Conservation (phyloP, 1,140 invertebrate genomes). For the Zaprionus davidi region DNA sequence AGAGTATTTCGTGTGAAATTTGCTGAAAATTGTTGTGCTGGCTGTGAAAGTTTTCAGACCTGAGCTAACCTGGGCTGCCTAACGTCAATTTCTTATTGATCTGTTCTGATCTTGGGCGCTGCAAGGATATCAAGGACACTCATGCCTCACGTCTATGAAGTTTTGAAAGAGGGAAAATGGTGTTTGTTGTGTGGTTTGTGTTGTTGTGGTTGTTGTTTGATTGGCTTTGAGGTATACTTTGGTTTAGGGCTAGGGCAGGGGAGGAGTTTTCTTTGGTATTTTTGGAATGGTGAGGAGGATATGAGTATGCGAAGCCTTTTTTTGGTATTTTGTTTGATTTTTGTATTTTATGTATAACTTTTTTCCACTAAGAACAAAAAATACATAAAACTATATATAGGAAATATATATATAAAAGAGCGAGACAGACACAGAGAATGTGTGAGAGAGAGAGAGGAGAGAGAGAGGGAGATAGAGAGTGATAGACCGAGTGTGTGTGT, state of each 20-base stretch:
- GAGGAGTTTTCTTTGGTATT: slow-evolving; percentile 44
- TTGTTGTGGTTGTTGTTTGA: slow-evolving; percentile 15
- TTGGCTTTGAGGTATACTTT: slow-evolving; percentile 17
- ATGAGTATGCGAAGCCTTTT: slow-evolving; percentile 80
- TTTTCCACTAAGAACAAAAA: slow-evolving; percentile 63
- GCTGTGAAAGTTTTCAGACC: slow-evolving; percentile 35
- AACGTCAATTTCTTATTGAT: slow-evolving; percentile 26
- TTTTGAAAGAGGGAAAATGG: slow-evolving; percentile 39
- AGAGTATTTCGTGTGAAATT: slow-evolving; percentile 10
- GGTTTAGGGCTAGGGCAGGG: slow-evolving; percentile 20
- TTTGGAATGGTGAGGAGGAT: slow-evolving; percentile 50
- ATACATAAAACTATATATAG: slow-evolving; percentile 70
- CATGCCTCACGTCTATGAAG: slow-evolving; percentile 43
- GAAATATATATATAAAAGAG: slow-evolving; percentile 36
- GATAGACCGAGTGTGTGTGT: slow-evolving; percentile 20
- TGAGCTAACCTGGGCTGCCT: slow-evolving; percentile 34
- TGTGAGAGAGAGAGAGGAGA: slow-evolving; percentile 3
- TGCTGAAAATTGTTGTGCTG: slow-evolving; percentile 42
- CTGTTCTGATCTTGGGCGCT: slow-evolving; percentile 42
- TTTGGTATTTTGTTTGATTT: slow-evolving; percentile 15
- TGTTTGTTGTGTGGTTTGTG: slow-evolving; percentile 21
- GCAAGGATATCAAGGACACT: slow-evolving; percentile 17
- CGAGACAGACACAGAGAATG: slow-evolving; percentile 51
- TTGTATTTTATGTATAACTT: slow-evolving; percentile 61
- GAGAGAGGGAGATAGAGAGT: slow-evolving; percentile 9